Conservation (phyloP, 2,797 vertebrate species). For the Heliangelus exortis region DNA sequence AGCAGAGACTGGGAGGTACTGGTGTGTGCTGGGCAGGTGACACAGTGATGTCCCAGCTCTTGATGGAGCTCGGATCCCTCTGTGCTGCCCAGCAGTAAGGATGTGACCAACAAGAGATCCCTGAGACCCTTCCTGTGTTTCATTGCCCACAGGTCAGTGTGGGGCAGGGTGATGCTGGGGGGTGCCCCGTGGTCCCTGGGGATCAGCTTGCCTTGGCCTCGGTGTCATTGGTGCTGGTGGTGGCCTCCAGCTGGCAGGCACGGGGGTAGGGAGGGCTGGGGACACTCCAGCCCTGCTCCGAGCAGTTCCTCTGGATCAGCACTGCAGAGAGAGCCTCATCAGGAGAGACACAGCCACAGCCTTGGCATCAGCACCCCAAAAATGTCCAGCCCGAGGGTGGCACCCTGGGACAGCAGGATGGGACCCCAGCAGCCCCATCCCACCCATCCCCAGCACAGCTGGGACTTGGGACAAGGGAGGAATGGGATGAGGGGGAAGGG, state of each 20-base stretch:
- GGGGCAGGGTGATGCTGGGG: not conserved
- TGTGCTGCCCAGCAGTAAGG: not conserved
- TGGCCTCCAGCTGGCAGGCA: conserved; percentile 59
- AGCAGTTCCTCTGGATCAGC: conserved; percentile 73
- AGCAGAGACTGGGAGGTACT: not conserved
- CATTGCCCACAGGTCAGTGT: not conserved
- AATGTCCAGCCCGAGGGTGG: not conserved
- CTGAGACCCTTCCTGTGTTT: accelerated
- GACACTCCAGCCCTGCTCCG: conserved; percentile 64
- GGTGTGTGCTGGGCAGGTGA: not conserved
- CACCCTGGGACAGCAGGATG: not conserved
- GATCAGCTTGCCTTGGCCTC: conserved; percentile 50
- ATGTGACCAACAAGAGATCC: too few relatives aligned
- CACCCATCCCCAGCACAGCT: not conserved
- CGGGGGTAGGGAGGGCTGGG: conserved; percentile 65
- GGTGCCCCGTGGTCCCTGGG: not conserved
- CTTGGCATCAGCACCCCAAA: not conserved
- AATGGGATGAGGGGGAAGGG: too few relatives aligned
- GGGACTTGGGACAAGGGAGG: not conserved
- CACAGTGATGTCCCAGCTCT: not conserved
- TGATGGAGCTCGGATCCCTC: not conserved
- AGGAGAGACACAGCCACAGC: accelerated
- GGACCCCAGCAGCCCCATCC: accelerated
- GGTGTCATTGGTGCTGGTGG: not conserved
- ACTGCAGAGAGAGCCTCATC: conserved; percentile 17